These are phyloP conservation scores for Hippocampus comes DNA, from an alignment of 2,113 vertebrate genomes.

Conservation along the genomic window DNA sequence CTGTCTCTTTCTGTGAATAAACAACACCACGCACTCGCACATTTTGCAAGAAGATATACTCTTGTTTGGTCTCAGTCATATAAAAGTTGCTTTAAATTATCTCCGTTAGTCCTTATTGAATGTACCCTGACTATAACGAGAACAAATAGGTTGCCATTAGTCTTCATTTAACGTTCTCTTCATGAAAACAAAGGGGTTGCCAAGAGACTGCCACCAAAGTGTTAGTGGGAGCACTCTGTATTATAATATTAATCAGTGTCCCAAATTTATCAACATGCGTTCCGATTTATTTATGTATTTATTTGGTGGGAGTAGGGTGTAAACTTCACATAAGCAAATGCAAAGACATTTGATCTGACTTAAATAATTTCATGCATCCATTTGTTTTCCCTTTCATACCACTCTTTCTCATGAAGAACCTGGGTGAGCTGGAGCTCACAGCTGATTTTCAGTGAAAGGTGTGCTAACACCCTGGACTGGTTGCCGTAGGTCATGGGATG, in stretches of 20 bases:
- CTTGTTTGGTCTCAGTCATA: not conserved
- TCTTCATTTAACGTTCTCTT: not conserved
- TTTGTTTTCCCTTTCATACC: too few species aligned
- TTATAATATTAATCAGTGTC: too few species aligned
- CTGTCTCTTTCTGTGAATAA: not conserved
- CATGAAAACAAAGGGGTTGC: not conserved
- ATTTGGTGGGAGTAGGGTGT: too few species aligned
- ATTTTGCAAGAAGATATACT: not conserved
- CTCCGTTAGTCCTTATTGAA: not conserved
- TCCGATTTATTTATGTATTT: too few species aligned
- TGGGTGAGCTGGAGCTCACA: not conserved
- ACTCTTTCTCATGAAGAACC: too few species aligned
- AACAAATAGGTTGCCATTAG: not conserved
- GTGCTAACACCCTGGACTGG: not conserved
- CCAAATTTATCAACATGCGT: too few species aligned
- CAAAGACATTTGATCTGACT: too few species aligned
- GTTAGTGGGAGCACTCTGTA: not conserved
- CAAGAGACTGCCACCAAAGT: not conserved
- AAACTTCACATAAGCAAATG: too few species aligned
- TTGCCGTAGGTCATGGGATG: not conserved
- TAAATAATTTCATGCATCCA: too few species aligned
- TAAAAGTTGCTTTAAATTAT: not conserved
- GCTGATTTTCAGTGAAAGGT: not conserved
- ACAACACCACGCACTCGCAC: not conserved
- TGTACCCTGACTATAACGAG: not conserved